Evolutionary conservation across 2,113 vertebrate genomes (phyloP).

Genomic region (Orycteropus afer): DNA sequence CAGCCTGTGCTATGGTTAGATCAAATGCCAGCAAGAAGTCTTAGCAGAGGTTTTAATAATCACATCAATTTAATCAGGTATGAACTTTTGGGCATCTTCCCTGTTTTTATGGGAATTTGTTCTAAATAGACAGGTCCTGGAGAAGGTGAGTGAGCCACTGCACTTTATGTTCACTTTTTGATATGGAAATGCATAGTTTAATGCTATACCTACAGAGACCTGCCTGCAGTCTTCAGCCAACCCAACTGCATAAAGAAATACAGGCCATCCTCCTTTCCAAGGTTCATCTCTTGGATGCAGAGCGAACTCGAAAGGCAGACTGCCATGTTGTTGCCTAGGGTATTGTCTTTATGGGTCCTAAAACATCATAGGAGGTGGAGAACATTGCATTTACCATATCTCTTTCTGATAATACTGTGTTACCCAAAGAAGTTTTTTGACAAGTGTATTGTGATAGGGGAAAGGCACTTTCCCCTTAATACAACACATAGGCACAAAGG

Average conservation of each 20-base stretch:
- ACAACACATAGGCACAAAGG: not conserved
- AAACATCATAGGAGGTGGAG: not conserved
- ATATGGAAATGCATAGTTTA: rapidly evolving
- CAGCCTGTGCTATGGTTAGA: conserved; percentile 98
- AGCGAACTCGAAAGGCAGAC: not conserved
- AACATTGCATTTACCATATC: not conserved
- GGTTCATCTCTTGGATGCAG: not conserved
- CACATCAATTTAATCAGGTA: conserved; percentile 99
- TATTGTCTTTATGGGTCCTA: not conserved
- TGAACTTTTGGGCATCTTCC: not conserved
- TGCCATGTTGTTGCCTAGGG: not conserved
- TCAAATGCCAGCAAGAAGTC: conserved; percentile 96
- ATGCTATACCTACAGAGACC: not conserved
- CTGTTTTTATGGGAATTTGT: not conserved
- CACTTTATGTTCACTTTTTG: not conserved
- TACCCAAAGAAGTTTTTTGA: not conserved
- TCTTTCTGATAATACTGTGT: not conserved
- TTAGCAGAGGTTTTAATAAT: conserved; percentile 98
- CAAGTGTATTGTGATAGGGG: not conserved
- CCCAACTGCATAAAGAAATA: not conserved
- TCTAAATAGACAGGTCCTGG: not conserved
- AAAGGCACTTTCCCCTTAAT: not conserved
- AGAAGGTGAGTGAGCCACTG: rapidly evolving
- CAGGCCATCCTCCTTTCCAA: not conserved
- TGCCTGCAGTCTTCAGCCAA: not conserved